A percentile compares a stretch with the other conserved stretches of the same genome.
Evolutionary conservation across 2,113 vertebrate genomes (phyloP).

Genomic region (Ochotona curzoniae): DNA sequence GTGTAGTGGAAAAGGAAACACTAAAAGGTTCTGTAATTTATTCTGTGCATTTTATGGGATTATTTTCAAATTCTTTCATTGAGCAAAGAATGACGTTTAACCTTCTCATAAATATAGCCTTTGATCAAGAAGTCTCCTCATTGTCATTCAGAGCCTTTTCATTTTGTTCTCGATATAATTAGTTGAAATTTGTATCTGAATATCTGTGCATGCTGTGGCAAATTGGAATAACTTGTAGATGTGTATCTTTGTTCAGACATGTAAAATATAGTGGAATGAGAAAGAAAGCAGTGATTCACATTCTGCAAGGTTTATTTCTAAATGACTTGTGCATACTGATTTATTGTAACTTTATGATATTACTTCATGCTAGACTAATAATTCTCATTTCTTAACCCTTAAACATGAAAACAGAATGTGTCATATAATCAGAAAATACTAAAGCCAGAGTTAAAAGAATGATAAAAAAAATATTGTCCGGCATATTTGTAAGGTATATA

Average conservation of each 20-base stretch:
- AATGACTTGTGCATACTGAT: background rate
- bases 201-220: conserved; percentile 28
- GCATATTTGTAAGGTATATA: background rate
- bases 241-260: conserved; percentile 43
- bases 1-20: background rate
- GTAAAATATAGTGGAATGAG: background rate
- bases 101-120: background rate
- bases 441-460: background rate
- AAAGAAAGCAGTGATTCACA: background rate
- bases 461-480: background rate
- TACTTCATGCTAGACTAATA: background rate
- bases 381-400: background rate
- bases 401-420: background rate
- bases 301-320: background rate
- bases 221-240: conserved; percentile 50
- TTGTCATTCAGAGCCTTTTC: conserved; percentile 31
- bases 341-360: background rate
- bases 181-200: conserved; percentile 58
- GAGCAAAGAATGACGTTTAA: background rate
- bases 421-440: background rate
- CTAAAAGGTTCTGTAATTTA: background rate
- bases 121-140: conserved; percentile 28
- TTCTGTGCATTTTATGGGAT: background rate
- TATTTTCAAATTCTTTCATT: background rate
- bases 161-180: conserved; percentile 49